phyloP scores from a whole-genome alignment of 2,888 invertebrate species.

The Cantharis lateralis region DNA sequence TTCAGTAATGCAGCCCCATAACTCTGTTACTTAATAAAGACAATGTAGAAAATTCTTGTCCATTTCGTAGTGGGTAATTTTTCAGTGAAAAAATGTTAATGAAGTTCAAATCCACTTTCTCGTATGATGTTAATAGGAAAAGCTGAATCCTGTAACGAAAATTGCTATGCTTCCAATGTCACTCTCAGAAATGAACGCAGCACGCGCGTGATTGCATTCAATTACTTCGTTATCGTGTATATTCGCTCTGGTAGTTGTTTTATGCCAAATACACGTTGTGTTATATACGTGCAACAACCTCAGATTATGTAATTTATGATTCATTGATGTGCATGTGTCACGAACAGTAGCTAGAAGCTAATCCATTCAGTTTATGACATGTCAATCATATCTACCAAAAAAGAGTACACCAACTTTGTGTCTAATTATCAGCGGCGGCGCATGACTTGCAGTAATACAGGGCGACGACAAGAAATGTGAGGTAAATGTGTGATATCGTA shows the following conservation, averaged over 20 bases:
- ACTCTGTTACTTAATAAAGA: not conserved
- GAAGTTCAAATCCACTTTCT: not conserved
- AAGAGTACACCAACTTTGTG: not conserved
- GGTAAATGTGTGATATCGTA: no score
- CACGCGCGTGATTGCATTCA: constrained; percentile 31
- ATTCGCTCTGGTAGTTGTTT: constrained; percentile 19
- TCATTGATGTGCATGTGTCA: constrained; percentile 19
- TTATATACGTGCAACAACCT: constrained; percentile 3
- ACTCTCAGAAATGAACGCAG: constrained; percentile 17
- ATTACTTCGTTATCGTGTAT: constrained; percentile 23
- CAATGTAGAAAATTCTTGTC: not conserved
- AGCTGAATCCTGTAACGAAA: not conserved
- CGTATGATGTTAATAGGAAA: not conserved
- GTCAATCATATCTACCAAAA: not conserved
- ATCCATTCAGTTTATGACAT: constrained; percentile 4
- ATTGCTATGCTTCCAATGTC: constrained; percentile 19
- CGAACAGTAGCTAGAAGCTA: constrained; percentile 12
- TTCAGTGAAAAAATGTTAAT: not conserved
- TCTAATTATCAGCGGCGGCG: not conserved
- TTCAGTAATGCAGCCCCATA: not conserved
- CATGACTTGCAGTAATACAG: no score
- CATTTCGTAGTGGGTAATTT: not conserved
- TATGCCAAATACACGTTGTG: constrained; percentile 22
- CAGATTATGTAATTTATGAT: constrained; percentile 23
- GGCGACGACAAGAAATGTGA: no score